Conservation (phyloP, 2,888 invertebrate genomes). For the Drosophila pullipes region DNA sequence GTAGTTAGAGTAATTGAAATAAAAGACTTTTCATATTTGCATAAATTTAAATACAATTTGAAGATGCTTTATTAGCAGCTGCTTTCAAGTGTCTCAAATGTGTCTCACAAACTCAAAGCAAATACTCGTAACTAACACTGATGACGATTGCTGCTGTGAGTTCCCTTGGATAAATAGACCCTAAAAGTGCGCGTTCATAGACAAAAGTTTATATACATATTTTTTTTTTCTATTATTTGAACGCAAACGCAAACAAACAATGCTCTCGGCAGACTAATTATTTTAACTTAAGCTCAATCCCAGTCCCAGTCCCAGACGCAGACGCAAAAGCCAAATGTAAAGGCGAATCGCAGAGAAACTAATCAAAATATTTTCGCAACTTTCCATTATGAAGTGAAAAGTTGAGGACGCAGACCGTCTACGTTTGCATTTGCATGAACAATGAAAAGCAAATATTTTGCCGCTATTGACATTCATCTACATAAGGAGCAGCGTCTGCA, state of each 20-base stretch:
- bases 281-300: constrained; percentile 60
- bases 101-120: constrained; percentile 23
- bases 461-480: constrained; percentile 79
- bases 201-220: constrained; percentile 55
- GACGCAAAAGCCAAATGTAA: constrained; percentile 17
- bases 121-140: constrained; percentile 41
- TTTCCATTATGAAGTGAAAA: constrained; percentile 82
- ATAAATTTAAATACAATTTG: neutral
- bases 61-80: constrained; percentile 1
- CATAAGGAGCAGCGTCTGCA: constrained; percentile 47
- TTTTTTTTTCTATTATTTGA: constrained; percentile 31
- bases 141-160: constrained; percentile 16
- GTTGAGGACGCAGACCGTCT: constrained; percentile 72
- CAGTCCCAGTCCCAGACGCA: constrained; percentile 31
- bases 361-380: constrained; percentile 81
- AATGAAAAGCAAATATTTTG: constrained; percentile 81
- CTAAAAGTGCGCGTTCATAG: constrained; percentile 67
- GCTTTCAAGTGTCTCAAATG: constrained; percentile 12
- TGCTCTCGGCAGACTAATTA: constrained; percentile 79
- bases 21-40: neutral
- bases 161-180: constrained; percentile 50
- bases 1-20: neutral
- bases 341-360: constrained; percentile 57
- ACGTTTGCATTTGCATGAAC: constrained; percentile 79
- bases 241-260: constrained; percentile 78